phyloP scores from a whole-genome alignment of 1,140 invertebrate genomes.

The Drosophila lacteicornis region DNA sequence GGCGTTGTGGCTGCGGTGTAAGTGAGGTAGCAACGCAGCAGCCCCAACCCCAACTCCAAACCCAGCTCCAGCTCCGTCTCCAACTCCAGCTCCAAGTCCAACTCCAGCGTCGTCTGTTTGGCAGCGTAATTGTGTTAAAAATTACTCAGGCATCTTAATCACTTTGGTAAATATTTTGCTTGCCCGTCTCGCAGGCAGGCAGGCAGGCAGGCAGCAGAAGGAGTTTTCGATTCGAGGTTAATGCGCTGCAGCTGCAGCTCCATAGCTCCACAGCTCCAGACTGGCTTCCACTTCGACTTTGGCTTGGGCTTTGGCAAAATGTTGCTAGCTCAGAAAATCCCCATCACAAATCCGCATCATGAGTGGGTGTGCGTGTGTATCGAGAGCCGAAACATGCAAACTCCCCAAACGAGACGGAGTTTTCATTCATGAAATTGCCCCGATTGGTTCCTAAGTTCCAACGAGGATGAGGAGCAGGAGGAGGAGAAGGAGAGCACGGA shows the following conservation, averaged over 20 bases:
- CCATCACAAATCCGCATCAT: conserved; percentile 21
- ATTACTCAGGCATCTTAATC: conserved; percentile 84
- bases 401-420: conserved; percentile 62
- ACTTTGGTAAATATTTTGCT: conserved; percentile 84
- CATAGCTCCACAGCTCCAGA: conserved; percentile 15
- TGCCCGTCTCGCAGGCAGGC: conserved; percentile 46
- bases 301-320: conserved; percentile 37
- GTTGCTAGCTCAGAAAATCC: conserved; percentile 40
- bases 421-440: conserved; percentile 83
- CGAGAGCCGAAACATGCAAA: conserved; percentile 72
- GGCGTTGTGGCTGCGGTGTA: conserved; percentile 62
- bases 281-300: conserved; percentile 11
- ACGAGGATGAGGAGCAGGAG: not conserved
- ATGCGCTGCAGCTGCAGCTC: conserved; percentile 76
- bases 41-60: conserved; percentile 21
- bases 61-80: conserved; percentile 19
- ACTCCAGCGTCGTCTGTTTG: conserved; percentile 73
- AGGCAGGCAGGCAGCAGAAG: conserved; percentile 36
- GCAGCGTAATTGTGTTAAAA: conserved; percentile 84
- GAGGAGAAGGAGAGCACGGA: not conserved
- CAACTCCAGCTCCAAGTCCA: conserved; percentile 42
- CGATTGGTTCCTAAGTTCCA: conserved; percentile 43
- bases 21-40: conserved; percentile 70
- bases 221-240: conserved; percentile 65
- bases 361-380: conserved; percentile 76